phyloP scores from a whole-genome alignment of 2,113 vertebrate species.

The Callochromis pleurospilus region DNA sequence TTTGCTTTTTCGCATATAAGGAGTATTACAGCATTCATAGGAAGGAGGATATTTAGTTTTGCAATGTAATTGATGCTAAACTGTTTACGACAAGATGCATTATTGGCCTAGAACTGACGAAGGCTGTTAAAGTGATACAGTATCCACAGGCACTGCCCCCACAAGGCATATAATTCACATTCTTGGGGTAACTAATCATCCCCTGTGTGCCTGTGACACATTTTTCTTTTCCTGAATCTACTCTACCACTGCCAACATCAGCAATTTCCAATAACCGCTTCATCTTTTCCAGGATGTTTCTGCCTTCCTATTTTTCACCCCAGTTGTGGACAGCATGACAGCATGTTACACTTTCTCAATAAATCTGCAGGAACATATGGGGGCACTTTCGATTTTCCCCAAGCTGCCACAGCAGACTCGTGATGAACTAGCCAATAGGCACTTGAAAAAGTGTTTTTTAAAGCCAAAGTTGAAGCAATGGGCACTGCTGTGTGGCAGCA shows the following conservation, averaged over 20 bases:
- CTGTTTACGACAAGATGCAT: not conserved
- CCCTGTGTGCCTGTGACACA: not conserved
- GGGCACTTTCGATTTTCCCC: conserved; percentile 6
- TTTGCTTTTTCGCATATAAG: not conserved
- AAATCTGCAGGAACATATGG: conserved; percentile 16
- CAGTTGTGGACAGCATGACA: conserved; percentile 2
- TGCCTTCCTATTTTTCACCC: not conserved
- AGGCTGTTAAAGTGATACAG: conserved; percentile 26
- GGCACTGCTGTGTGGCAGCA: not conserved
- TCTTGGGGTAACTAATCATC: conserved; percentile 40
- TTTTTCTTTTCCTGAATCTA: conserved; percentile 16
- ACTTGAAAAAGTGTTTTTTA: not conserved
- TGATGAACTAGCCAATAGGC: not conserved
- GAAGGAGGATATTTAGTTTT: not conserved
- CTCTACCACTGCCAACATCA: conserved; percentile 9
- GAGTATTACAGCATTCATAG: not conserved
- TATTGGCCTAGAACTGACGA: not conserved
- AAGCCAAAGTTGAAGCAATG: not conserved
- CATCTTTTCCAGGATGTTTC: conserved; percentile 20
- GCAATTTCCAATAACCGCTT: conserved; percentile 44
- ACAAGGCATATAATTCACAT: conserved; percentile 25
- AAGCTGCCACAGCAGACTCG: not conserved
- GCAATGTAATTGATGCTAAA: not conserved
- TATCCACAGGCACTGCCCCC: not conserved
- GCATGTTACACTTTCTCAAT: conserved; percentile 24